Percentiles rank a stretch among this genome's conserved stretches.
These are phyloP conservation scores for Anguilla megastoma DNA, from an alignment of 2,797 vertebrate genomes.

Conservation along the genomic window DNA sequence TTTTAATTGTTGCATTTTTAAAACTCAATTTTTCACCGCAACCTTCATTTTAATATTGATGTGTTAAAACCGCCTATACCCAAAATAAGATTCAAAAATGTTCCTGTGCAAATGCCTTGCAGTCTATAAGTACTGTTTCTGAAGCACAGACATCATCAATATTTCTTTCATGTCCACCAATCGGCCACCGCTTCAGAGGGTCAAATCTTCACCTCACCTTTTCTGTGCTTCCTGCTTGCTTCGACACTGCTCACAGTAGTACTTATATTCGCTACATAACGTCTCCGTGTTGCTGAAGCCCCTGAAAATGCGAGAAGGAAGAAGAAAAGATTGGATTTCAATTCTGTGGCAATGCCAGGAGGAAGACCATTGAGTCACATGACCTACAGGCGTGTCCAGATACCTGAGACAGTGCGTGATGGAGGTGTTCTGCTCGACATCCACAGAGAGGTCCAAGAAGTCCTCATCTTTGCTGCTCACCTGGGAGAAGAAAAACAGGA, in stretches of 20 bases:
- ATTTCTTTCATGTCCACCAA: not conserved
- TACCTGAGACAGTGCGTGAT: conserved; percentile 92
- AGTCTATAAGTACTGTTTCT: not conserved
- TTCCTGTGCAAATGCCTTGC: not conserved
- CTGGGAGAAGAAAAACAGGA: conserved; percentile 54
- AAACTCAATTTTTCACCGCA: not conserved
- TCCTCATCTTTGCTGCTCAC: conserved; percentile 95
- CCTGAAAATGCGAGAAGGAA: conserved; percentile 60
- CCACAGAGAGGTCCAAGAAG: conserved; percentile 89
- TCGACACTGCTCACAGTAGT: conserved; percentile 91
- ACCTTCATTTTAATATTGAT: not conserved
- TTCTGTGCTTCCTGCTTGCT: conserved; percentile 94
- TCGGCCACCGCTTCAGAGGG: not conserved
- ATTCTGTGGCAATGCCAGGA: not conserved
- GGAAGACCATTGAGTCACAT: not conserved
- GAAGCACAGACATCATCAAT: not conserved
- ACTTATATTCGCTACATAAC: conserved; percentile 89
- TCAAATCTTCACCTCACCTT: conserved; percentile 67
- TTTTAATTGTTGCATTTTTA: not conserved
- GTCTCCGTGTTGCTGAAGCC: conserved; percentile 93
- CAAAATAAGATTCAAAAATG: not conserved
- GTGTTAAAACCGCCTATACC: not conserved
- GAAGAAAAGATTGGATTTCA: not conserved
- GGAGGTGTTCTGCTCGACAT: conserved; percentile 92
- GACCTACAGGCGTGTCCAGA: conserved; percentile 13